Evolutionary conservation across 2,888 invertebrate species (phyloP).

Genomic region (Pandemis cinnamomeana): DNA sequence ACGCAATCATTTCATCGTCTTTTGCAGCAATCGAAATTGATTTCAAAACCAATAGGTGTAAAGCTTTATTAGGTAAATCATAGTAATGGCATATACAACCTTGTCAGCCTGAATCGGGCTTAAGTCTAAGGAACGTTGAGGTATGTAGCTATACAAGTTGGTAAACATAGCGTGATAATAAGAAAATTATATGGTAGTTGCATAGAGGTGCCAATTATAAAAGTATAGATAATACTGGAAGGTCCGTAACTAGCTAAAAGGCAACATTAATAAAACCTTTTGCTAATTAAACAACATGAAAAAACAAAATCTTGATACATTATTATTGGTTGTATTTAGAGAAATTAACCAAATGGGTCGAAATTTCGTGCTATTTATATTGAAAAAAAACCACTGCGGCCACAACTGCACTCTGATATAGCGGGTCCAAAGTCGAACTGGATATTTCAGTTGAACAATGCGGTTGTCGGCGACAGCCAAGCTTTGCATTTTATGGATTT

Average conservation of each 20-base stretch:
- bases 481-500: too few relatives aligned
- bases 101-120: not conserved
- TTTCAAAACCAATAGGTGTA: not conserved
- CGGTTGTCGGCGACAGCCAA: too few relatives aligned
- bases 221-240: not conserved
- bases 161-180: slow-evolving; percentile 19
- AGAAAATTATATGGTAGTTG: slow-evolving; percentile 23
- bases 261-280: too few relatives aligned
- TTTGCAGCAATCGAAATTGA: not conserved
- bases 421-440: too few relatives aligned
- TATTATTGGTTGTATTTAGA: too few relatives aligned
- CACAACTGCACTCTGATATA: too few relatives aligned
- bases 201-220: slow-evolving; percentile 9
- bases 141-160: not conserved
- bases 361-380: too few relatives aligned
- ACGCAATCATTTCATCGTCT: not conserved
- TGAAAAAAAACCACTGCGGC: too few relatives aligned
- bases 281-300: too few relatives aligned
- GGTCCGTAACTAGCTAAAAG: not conserved
- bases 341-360: too few relatives aligned
- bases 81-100: not conserved
- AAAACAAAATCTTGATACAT: too few relatives aligned
- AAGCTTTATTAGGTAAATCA: not conserved
- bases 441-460: too few relatives aligned
- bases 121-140: not conserved